Evolutionary conservation across 2,113 vertebrate genomes (phyloP), one percentile per base, ranked within the genome.

Genomic region (Eupsittula cactorum): DNA sequence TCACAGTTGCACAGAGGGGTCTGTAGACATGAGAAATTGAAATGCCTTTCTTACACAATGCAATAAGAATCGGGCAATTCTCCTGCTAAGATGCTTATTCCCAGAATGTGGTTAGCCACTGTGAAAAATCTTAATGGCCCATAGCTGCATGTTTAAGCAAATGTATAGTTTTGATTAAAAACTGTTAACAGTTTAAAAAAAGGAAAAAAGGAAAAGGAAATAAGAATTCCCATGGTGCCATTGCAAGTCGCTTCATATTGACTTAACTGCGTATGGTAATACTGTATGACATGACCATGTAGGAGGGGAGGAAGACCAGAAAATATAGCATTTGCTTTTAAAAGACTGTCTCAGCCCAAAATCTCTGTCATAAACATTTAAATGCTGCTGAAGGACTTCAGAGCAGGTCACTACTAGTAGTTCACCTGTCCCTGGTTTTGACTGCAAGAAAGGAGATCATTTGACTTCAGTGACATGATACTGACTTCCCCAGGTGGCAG

Each of bases 241-340:
- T 15, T 59, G 50, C 28, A 41, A 44, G n/a, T n/a, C 3, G 1
- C 31, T 63, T 62, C 11, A 10, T 13, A 70, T 10, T 10, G 14
- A 65, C 28, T 35, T 46, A 35, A 29, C 33, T n/a, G 23, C 0
- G 0, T 2, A 4, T 10, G 24, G 15, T 11, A 49, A 53, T 67
- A n/a, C 5, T 53, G 2, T 5, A 9, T 4, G 21, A 63, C 13
- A 46, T 4, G 2, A 21, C 0, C 1, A 0, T 5, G 23, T 18
- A 42, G 7, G 28, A 92, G 35, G 7, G 35, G 13, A 71, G 33
- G 59, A 41, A 63, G 42, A 53, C 2, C n/a, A 63, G 35, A 41
- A 80, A 68, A 59, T 4, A 9, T 0, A 52, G 9, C 0, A 1
- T 46, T 50, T 63, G 69, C 33, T 85, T 27, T 16, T n/a, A 73